These are phyloP conservation scores for Mustela lutreola DNA, from an alignment of 2,113 vertebrate genomes.

Conservation along the genomic window DNA sequence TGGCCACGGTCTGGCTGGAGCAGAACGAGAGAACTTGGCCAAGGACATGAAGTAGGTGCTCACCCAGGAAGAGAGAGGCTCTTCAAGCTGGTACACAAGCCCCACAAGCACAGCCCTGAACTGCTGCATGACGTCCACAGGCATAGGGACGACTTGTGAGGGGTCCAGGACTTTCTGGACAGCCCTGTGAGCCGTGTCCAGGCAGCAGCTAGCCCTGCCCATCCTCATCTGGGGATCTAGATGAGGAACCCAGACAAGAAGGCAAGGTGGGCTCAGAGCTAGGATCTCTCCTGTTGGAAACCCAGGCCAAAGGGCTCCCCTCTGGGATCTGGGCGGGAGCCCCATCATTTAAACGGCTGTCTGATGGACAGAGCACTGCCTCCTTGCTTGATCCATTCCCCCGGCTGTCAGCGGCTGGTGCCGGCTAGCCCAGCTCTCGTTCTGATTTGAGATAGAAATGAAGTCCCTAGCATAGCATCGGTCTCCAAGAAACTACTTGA, in stretches of 20 bases:
- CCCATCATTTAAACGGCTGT: no score
- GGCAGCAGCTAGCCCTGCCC: neutral
- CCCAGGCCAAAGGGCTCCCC: neutral
- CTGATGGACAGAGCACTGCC: neutral
- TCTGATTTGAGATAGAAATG: no score
- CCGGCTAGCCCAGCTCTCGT: neutral
- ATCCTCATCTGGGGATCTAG: accelerated
- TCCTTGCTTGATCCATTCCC: neutral
- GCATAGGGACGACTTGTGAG: accelerated
- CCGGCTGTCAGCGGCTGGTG: accelerated
- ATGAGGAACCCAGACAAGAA: neutral
- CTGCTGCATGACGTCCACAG: accelerated
- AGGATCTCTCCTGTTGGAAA: neutral
- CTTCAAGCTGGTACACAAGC: neutral
- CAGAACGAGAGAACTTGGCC: neutral
- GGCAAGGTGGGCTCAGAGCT: accelerated
- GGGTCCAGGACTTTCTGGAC: neutral
- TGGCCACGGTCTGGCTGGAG: accelerated
- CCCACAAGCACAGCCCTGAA: no score
- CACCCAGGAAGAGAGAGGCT: accelerated
- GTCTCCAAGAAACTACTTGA: neutral
- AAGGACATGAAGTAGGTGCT: neutral
- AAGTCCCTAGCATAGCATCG: no score
- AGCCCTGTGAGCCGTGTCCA: accelerated
- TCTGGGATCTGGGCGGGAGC: neutral